Evolutionary conservation across 2,888 invertebrate species (phyloP).

Genomic region (Eristalinus aeneus): DNA sequence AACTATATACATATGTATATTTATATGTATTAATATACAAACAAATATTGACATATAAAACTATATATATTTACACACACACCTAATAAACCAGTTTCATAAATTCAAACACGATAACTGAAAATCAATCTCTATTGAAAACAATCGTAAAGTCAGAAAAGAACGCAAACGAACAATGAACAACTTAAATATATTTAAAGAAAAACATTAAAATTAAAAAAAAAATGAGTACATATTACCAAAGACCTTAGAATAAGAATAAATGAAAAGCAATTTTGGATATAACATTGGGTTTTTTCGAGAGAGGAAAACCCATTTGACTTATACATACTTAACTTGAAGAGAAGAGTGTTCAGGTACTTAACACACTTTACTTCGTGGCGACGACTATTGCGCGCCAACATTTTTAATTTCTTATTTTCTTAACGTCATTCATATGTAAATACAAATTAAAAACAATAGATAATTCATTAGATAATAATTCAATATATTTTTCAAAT

Average conservation of each 20-base stretch:
- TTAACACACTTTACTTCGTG: constrained; percentile 28
- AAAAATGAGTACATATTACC: constrained; percentile 59
- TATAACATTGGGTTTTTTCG: constrained; percentile 17
- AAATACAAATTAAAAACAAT: constrained; percentile 59
- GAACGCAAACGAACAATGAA: constrained; percentile 4
- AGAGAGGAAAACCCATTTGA: constrained; percentile 29
- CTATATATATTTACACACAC: constrained; percentile 2
- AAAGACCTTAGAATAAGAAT: constrained; percentile 66
- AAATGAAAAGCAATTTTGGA: constrained; percentile 34
- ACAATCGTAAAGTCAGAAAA: background rate
- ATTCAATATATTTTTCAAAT: constrained; percentile 62
- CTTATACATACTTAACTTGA: constrained; percentile 22
- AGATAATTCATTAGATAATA: constrained; percentile 68
- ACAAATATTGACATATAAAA: background rate
- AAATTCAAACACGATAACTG: background rate
- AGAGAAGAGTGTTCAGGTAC: constrained; percentile 1
- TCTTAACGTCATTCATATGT: constrained; percentile 60
- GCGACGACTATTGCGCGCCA: background rate
- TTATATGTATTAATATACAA: background rate
- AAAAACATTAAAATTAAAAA: constrained; percentile 23
- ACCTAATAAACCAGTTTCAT: background rate
- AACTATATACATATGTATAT: constrained; percentile 21
- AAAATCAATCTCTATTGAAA: background rate
- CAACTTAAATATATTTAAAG: constrained; percentile 2
- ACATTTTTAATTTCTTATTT: constrained; percentile 40